These are phyloP conservation scores for Galemys pyrenaicus DNA, from an alignment of 2,113 vertebrate species.

Conservation along the genomic window DNA sequence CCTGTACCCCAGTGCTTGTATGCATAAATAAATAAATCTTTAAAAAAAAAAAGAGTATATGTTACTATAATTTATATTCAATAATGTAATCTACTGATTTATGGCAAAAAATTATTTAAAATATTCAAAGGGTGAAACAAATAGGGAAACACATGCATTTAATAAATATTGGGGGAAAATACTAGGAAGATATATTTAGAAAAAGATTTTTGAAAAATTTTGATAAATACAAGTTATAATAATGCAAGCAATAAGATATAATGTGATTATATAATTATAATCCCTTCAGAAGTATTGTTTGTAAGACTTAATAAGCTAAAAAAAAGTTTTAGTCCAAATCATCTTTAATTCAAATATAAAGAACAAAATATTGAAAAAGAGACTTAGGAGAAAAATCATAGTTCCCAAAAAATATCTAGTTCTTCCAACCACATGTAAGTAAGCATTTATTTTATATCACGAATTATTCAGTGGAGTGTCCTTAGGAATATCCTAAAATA, in stretches of 20 bases:
- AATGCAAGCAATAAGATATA: neutral
- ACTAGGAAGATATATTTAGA: neutral
- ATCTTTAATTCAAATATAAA: neutral
- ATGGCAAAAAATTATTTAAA: neutral
- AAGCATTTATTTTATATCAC: neutral
- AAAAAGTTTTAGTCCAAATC: neutral
- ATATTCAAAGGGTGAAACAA: conserved; percentile 3
- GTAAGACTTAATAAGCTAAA: neutral
- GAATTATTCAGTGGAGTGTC: neutral
- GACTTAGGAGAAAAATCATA: neutral
- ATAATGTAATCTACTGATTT: conserved; percentile 21
- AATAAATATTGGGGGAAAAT: neutral
- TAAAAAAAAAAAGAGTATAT: neutral
- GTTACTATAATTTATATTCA: neutral
- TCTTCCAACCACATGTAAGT: neutral
- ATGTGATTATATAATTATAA: neutral
- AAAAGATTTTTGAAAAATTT: neutral
- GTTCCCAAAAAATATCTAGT: neutral
- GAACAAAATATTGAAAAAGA: too few relatives aligned
- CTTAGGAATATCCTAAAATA: neutral
- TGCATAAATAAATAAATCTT: too few relatives aligned
- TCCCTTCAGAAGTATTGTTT: neutral
- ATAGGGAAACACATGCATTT: neutral
- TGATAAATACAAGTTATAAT: neutral
- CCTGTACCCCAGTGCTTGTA: too few relatives aligned